These are phyloP conservation scores for Pharmacophagus antenor DNA, from an alignment of 2,888 invertebrate species.

Conservation along the genomic window DNA sequence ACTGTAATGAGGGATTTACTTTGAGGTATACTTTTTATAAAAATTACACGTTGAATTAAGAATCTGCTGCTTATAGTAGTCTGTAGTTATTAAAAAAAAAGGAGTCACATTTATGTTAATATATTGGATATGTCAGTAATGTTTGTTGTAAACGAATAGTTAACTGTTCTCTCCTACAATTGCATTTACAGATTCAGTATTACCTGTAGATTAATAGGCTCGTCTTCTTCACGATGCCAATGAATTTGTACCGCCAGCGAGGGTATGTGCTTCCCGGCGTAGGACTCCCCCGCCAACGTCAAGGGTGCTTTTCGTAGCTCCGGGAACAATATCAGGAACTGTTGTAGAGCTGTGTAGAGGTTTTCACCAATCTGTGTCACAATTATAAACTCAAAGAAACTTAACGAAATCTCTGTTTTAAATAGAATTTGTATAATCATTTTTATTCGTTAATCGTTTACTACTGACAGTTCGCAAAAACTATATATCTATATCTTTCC, in stretches of 20 bases:
- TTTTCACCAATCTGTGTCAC: constrained; percentile 77
- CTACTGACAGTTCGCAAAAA: too few species aligned
- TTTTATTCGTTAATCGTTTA: too few species aligned
- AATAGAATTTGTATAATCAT: too few species aligned
- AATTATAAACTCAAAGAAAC: constrained; percentile 1
- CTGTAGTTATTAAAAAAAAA: too few species aligned
- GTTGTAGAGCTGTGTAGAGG: constrained; percentile 81
- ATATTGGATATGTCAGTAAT: too few species aligned
- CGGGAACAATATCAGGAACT: constrained; percentile 84
- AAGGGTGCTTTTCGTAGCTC: constrained; percentile 81
- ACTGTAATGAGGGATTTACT: too few species aligned
- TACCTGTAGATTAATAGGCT: constrained; percentile 75
- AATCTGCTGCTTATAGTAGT: too few species aligned
- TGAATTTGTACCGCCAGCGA: constrained; percentile 82
- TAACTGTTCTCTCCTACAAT: background rate
- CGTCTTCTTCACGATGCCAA: constrained; percentile 59
- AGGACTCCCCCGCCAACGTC: constrained; percentile 84
- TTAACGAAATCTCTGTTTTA: too few species aligned
- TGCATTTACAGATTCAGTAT: constrained; percentile 2
- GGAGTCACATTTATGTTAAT: too few species aligned
- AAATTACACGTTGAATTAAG: too few species aligned
- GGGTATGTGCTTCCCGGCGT: constrained; percentile 82
- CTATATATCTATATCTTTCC: too few species aligned
- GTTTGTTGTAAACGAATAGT: background rate
- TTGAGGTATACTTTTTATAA: too few species aligned